Evolutionary conservation across 2,113 vertebrate species (phyloP).

Genomic region (Herpetotheres cachinnans): DNA sequence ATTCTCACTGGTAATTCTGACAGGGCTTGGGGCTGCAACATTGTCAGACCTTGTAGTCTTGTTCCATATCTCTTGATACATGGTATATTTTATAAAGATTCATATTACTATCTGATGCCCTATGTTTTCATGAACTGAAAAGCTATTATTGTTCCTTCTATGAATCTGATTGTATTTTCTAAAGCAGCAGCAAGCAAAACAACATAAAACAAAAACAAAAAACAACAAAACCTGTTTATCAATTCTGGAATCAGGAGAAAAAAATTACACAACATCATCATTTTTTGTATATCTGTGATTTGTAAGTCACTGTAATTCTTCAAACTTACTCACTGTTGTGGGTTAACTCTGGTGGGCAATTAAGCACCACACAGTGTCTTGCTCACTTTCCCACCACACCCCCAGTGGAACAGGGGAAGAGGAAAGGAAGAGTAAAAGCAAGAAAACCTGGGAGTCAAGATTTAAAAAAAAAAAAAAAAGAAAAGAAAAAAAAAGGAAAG

Average conservation of each 20-base stretch:
- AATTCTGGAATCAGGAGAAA: background rate
- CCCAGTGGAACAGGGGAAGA: background rate
- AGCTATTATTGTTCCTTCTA: background rate
- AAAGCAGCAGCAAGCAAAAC: background rate
- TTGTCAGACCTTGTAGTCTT: background rate
- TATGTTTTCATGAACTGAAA: background rate
- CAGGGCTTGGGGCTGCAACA: background rate
- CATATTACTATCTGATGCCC: background rate
- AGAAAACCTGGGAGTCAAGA: background rate
- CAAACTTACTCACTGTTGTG: background rate
- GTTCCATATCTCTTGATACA: background rate
- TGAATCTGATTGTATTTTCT: background rate
- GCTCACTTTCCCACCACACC: accelerated
- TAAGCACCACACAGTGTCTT: background rate
- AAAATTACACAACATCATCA: accelerated
- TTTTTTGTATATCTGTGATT: background rate
- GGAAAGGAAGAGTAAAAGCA: background rate
- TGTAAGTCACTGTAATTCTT: background rate
- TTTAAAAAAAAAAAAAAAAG: too few species aligned
- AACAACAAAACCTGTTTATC: accelerated
- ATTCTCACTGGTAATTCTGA: background rate
- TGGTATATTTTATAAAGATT: background rate
- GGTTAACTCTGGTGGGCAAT: background rate
- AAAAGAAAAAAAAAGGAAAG: background rate
- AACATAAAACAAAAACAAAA: background rate